Evolutionary conservation across 1,140 invertebrate genomes (phyloP), one percentile per base, ranked within the genome.

Genomic region (Streblospio benedicti): DNA sequence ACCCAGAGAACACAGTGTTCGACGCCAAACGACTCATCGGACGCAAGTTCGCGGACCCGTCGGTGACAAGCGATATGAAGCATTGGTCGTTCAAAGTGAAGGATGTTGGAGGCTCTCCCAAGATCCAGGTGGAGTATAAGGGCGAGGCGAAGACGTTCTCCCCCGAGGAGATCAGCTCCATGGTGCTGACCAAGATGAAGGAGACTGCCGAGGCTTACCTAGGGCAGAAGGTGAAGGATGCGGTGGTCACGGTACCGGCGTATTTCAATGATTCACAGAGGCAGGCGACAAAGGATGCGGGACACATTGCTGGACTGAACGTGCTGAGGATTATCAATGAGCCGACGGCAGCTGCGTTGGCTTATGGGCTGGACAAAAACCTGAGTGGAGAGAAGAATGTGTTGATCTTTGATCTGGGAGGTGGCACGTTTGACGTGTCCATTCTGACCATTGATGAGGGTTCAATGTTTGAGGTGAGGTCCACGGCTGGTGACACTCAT

Each of bases 381-480:
- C 96, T 80, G 69, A 68, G 65, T 60, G 68, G 64, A 20, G 79
- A 82, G 65, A 66, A 72, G 23, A 82, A 83, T 68, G 79, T 83
- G 9, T 70, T 83, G 4, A 83, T 84, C 66, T 97, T 96, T 77
- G 94, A 97, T 83, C 83, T 97, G 67, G 94, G 94, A 63, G 94
- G 94, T 75, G 94, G 94, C 72, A 97, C 94, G 66, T 97, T 97
- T 74, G 93, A 97, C 81, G 92, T 97, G 6, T 95, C 92, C 31
- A 91, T 97, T 71, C 80, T 97, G 61, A 92, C 90, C 62, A 95
- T 96, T 76, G 91, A 93, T 73, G 91, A 95, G 77, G 93, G 93
- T 68, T 38, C 35, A n/a, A 30, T 61, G 20, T 61, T 61, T 35
- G 93, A 97, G 79, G 93, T 97, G 14, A 95, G 93, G 77, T 91